Evolutionary conservation across 2,113 vertebrate genomes (phyloP), one percentile per base, ranked within the genome.

Genomic region (Elephas maximus): DNA sequence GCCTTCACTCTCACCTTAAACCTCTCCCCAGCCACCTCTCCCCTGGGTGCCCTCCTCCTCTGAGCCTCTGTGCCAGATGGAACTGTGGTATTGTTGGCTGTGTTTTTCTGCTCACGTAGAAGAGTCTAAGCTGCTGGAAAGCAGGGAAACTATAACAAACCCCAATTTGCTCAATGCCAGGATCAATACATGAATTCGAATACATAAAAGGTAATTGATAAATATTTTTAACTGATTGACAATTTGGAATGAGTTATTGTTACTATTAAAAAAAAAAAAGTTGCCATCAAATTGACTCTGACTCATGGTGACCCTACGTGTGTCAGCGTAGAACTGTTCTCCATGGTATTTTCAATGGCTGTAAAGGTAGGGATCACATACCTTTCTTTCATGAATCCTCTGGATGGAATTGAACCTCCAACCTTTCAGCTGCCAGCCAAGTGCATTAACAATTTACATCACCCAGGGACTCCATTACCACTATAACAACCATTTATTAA

Each of bases 1-100:
- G 18, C 1, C 18, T 18, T 71, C 28, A 4, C 44, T 17, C 76
- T 10, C 1, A 23, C 21, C 7, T 6, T 51, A 2, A 10, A 0
- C 30, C 3, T 33, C 10, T 57, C 73, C 20, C 24, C 4, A 69
- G 17, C 23, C n/a, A 8, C 28, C 10, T 51, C 17, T 26, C 45
- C 28, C 45, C 18, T 8, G 11, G 11, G 3, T 33, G 6, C 4
- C 67, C 4, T 81, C 8, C 77, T 11, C 12, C 26, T n/a, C 26
- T 41, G 30, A 2, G 15, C 33, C n/a, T 73, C 53, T 53, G 6
- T 23, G 33, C 53, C 44, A 12, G 8, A 30, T 6, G 69, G 18
- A 76, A 44, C 26, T 6, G 1, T 33, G 20, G 5, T 81, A 45
- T n/a, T 30, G 0, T 23, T n/a, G 33, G 23, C 93, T 57, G 2